Base-by-base conservation (phyloP, 2,888 invertebrate genomes). In the Lysandra coridon region DNA sequence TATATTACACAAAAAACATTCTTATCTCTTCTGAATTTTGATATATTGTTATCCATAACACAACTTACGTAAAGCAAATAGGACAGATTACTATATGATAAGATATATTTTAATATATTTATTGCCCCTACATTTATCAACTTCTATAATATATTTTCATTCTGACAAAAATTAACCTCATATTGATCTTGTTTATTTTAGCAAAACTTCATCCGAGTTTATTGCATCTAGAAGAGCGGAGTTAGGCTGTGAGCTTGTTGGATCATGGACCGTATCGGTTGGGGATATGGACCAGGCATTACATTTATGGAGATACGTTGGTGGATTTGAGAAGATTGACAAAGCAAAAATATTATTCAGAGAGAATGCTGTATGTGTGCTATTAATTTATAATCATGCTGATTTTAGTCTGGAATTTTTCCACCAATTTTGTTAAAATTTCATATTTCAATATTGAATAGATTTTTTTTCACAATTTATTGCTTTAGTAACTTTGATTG, bases 261-360 rank as follows among this genome's bases (percentile, higher is more conserved):
- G 98, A 79, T 99, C 99, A 86, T 99, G 99, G 98, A 98, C 97
- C 0, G 99, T 99, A 1, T 97, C 97, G 79, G 98, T 98, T 64
- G 99, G 99, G 60, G 99, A 99, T 88, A 97, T 99, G 95, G 99
- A 99, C 95, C 99, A 99, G 93, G 98, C 97, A 30, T 95, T 99
- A 81, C 99, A 99, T 91, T 95, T 99, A 80, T 99, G 99, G 99
- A 97, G 97, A 87, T 99, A 98, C 89, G 97, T 97, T 14, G 98
- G 99, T 78, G 99, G 99, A 37, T 99, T 98, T 87, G 96, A 97
- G 87, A 96, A 97, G 85, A 97, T 98, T 85, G 98, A 98, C 91
- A 95, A 96, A 84, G 97, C 97, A 53, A 97, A 97, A 87, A 94
- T 95, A 82, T 89, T 97, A 81, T 95, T 98, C 78, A 95, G 93